Conservation (phyloP, 1,140 invertebrate genomes). For the Propsilocerus akamusi region DNA sequence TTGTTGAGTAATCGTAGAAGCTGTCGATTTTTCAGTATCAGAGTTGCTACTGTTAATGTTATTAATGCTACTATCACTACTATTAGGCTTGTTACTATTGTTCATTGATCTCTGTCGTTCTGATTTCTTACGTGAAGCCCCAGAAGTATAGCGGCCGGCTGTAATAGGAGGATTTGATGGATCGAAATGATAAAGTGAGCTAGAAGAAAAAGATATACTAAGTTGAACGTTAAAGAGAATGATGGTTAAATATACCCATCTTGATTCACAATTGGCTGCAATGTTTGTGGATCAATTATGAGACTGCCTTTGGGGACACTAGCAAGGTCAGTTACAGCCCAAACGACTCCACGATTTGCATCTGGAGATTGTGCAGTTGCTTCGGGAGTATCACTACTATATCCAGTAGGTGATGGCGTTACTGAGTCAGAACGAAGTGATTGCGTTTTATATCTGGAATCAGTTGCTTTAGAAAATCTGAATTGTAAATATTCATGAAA, state of each 20-base stretch:
- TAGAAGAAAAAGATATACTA: slow-evolving; percentile 15
- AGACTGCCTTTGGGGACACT: slow-evolving; percentile 66
- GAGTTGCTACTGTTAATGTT: slow-evolving; percentile 7
- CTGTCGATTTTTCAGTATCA: slow-evolving; percentile 18
- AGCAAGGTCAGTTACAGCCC: slow-evolving; percentile 68
- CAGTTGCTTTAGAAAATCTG: not conserved
- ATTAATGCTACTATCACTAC: slow-evolving; percentile 9
- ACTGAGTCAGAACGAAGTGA: slow-evolving; percentile 53
- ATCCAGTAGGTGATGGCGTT: slow-evolving; percentile 45
- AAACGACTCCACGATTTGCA: slow-evolving; percentile 35
- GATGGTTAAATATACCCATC: slow-evolving; percentile 28
- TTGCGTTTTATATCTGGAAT: slow-evolving; percentile 27
- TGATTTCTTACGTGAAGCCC: slow-evolving; percentile 9
- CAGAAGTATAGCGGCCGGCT: slow-evolving; percentile 15
- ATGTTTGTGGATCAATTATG: slow-evolving; percentile 66
- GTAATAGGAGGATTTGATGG: slow-evolving; percentile 42
- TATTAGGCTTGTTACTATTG: slow-evolving; percentile 3
- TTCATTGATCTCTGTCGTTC: slow-evolving; percentile 3
- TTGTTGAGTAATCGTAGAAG: slow-evolving; percentile 6
- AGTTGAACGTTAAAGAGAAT: slow-evolving; percentile 7
- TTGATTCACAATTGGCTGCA: slow-evolving; percentile 40
- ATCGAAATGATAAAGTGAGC: slow-evolving; percentile 51
- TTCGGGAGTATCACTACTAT: slow-evolving; percentile 21
- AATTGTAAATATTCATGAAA: not conserved
- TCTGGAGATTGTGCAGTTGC: slow-evolving; percentile 8